These are phyloP conservation scores for Abrostola triplasia DNA, from an alignment of 2,888 invertebrate species.

Conservation along the genomic window DNA sequence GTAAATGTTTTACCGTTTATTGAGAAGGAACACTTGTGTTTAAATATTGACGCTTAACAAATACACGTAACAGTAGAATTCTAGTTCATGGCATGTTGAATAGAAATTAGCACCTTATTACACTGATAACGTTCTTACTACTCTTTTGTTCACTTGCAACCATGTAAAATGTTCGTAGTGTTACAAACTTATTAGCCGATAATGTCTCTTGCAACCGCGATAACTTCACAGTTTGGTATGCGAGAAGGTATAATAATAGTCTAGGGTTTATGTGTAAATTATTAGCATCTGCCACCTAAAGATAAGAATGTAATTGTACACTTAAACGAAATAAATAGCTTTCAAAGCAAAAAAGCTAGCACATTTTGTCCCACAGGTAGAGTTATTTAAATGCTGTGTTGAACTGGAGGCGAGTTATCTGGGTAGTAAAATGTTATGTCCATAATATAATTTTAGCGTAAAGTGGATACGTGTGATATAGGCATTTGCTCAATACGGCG, in stretches of 20 bases:
- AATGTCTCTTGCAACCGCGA: slow-evolving; percentile 20
- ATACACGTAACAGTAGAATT: slow-evolving; percentile 38
- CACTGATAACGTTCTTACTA: slow-evolving; percentile 40
- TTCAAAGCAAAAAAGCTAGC: not conserved
- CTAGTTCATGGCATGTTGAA: slow-evolving; percentile 40
- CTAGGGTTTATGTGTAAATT: not conserved
- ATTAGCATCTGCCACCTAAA: not conserved
- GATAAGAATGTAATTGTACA: slow-evolving; percentile 5
- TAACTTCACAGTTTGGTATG: slow-evolving; percentile 24
- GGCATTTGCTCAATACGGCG: slow-evolving; percentile 22
- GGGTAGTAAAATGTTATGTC: not conserved
- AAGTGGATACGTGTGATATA: not conserved
- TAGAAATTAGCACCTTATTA: slow-evolving; percentile 50
- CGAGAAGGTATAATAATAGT: not conserved
- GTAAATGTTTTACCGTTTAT: slow-evolving; percentile 3
- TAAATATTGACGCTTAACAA: slow-evolving; percentile 23
- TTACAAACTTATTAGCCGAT: slow-evolving; percentile 34
- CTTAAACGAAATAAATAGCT: not conserved
- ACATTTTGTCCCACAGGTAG: not conserved
- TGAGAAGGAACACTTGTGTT: slow-evolving; percentile 7
- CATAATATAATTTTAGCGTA: not conserved
- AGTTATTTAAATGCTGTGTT: not conserved
- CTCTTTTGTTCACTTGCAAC: slow-evolving; percentile 40
- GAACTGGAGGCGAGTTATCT: not conserved
- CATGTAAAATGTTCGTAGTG: slow-evolving; percentile 36